These are phyloP conservation scores for Sebastes diaconus DNA, from an alignment of 2,797 vertebrate species.

Conservation along the genomic window DNA sequence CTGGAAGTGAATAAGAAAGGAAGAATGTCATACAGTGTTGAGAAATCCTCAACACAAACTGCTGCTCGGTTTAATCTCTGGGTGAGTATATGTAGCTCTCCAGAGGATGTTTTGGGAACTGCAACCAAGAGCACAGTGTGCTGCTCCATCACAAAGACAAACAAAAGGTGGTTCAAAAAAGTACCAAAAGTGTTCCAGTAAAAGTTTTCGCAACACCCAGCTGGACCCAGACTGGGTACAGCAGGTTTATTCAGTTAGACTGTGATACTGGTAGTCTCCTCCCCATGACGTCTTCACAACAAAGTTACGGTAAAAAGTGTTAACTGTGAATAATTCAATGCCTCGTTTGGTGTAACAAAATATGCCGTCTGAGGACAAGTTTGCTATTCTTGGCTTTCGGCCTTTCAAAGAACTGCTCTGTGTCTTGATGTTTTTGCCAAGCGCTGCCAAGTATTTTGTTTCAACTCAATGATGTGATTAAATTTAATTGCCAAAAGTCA, in stretches of 20 bases:
- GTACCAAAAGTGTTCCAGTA: not conserved
- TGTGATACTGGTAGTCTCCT: conserved; percentile 22
- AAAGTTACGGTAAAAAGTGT: conserved; percentile 33
- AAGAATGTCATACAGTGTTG: not conserved
- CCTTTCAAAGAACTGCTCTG: not conserved
- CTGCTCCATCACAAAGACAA: not conserved
- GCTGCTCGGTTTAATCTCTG: conserved; percentile 31
- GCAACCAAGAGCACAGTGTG: conserved; percentile 17
- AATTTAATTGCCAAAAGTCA: conserved; percentile 1
- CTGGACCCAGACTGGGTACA: not conserved
- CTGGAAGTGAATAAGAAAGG: not conserved
- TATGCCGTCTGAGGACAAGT: not conserved
- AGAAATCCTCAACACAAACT: not conserved
- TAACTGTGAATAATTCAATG: not conserved
- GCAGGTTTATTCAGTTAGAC: not conserved
- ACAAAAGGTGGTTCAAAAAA: not conserved
- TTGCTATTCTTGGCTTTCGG: conserved; percentile 4
- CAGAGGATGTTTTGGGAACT: conserved; percentile 65
- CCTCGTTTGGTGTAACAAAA: not conserved
- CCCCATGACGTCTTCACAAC: conserved; percentile 9
- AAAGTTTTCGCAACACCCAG: not conserved
- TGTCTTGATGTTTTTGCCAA: conserved; percentile 9
- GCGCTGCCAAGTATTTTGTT: not conserved
- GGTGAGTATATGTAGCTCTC: conserved; percentile 64
- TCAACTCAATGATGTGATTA: conserved; percentile 34